phyloP scores from a whole-genome alignment of 92 coral and sea anemone species.

The Bergia puertoricense region DNA sequence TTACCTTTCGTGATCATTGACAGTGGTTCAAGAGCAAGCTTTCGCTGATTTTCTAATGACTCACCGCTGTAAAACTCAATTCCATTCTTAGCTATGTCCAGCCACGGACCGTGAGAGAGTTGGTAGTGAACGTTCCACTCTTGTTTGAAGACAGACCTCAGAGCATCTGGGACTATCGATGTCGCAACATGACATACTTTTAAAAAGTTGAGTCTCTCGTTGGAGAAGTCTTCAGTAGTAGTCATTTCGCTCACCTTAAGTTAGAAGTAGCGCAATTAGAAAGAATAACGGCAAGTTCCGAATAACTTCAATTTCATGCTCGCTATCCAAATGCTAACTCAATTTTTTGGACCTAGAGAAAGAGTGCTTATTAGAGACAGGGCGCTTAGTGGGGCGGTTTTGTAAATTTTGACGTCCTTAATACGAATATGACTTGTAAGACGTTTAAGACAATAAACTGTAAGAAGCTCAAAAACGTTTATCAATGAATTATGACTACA shows the following conservation, averaged over 20 bases:
- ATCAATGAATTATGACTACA: too few species aligned
- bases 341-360: too few species aligned
- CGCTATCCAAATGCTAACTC: background rate
- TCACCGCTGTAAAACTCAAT: constrained; percentile 40
- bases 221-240: background rate
- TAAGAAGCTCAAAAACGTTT: too few species aligned
- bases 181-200: constrained; percentile 31
- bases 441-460: too few species aligned
- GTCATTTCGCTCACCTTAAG: constrained; percentile 28
- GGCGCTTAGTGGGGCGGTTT: too few species aligned
- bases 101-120: constrained; percentile 51
- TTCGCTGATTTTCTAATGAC: constrained; percentile 17
- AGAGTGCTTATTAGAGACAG: too few species aligned
- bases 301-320: background rate
- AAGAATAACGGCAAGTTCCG: too few species aligned
- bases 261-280: background rate
- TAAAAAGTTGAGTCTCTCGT: constrained; percentile 29
- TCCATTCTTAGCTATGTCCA: constrained; percentile 49
- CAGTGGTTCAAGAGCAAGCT: constrained; percentile 34
- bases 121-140: constrained; percentile 58
- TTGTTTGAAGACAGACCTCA: constrained; percentile 55
- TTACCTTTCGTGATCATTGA: constrained; percentile 43
- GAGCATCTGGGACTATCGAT: constrained; percentile 45
- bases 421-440: too few species aligned
- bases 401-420: too few species aligned